These are phyloP conservation scores for Baccha elongata DNA, from an alignment of 2,888 invertebrate species.

Conservation along the genomic window DNA sequence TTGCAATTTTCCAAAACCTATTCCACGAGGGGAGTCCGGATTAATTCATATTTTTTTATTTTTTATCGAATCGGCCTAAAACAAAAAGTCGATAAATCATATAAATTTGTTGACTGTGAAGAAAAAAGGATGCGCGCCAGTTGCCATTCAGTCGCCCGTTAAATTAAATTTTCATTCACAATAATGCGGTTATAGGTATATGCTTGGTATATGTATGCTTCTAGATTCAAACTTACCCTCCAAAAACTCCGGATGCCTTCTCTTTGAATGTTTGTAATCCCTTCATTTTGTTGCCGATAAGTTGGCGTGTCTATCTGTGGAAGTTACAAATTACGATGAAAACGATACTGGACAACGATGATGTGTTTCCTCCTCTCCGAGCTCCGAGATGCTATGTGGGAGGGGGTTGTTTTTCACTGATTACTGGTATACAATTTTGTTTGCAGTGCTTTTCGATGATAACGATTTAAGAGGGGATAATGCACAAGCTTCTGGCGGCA, in stretches of 20 bases:
- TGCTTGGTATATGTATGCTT: constrained; percentile 21
- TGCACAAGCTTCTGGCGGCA: constrained; percentile 47
- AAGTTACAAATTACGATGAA: constrained; percentile 72
- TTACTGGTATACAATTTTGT: constrained; percentile 47
- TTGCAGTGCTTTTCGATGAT: constrained; percentile 62
- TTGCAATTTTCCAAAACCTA: constrained; percentile 18
- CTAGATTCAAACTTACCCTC: constrained; percentile 79
- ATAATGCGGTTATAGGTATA: constrained; percentile 63
- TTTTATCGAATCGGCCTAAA: constrained; percentile 63
- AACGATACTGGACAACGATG: constrained; percentile 61
- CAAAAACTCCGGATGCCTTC: constrained; percentile 81
- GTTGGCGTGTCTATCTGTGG: constrained; percentile 64
- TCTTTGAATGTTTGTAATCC: constrained; percentile 82
- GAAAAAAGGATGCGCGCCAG: constrained; percentile 76
- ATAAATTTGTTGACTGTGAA: constrained; percentile 34
- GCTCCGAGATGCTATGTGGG: neutral
- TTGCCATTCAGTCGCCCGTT: constrained; percentile 80
- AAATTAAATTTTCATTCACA: constrained; percentile 79
- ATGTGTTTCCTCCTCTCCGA: constrained; percentile 6
- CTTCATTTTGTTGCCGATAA: constrained; percentile 78
- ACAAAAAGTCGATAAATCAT: constrained; percentile 63
- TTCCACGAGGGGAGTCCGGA: constrained; percentile 25
- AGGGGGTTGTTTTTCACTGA: constrained; percentile 33
- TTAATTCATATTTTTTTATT: constrained; percentile 74
- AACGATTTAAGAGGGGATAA: constrained; percentile 73